Evolutionary conservation across 2,113 vertebrate genomes (phyloP).

Genomic region (Ahaetulla prasina): DNA sequence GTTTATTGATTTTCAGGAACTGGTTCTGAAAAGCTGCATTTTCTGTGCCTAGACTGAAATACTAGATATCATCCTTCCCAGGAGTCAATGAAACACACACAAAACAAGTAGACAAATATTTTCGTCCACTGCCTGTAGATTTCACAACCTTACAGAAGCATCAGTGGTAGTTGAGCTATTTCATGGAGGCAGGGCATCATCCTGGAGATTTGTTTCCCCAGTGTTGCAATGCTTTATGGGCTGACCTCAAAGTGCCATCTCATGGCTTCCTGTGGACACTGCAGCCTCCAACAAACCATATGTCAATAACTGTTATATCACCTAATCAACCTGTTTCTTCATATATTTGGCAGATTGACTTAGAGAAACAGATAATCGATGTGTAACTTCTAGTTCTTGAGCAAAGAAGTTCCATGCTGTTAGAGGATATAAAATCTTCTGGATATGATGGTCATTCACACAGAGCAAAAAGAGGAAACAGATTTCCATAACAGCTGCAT

Average conservation of each 20-base stretch:
- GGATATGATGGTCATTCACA: not conserved
- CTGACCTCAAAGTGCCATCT: constrained; percentile 12
- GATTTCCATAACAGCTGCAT: not conserved
- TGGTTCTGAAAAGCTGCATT: not conserved
- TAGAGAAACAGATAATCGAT: not conserved
- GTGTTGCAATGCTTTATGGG: not conserved
- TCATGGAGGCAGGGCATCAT: not conserved
- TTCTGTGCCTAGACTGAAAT: not conserved
- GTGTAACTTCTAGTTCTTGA: not conserved
- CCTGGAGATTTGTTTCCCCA: not conserved
- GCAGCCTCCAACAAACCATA: not conserved
- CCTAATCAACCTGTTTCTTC: not conserved
- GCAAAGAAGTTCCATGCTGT: not conserved
- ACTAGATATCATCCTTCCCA: not conserved
- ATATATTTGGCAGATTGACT: not conserved
- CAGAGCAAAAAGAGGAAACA: not conserved
- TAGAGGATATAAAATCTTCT: not conserved
- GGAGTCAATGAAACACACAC: not conserved
- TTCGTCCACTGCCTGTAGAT: not conserved
- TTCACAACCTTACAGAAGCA: not conserved
- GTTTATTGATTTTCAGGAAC: not conserved
- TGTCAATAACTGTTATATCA: not conserved
- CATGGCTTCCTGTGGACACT: not conserved
- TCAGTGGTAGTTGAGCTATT: not conserved
- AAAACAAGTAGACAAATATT: not conserved